These are phyloP conservation scores for Peromyscus leucopus DNA, from an alignment of 2,113 vertebrate species.

Conservation along the genomic window DNA sequence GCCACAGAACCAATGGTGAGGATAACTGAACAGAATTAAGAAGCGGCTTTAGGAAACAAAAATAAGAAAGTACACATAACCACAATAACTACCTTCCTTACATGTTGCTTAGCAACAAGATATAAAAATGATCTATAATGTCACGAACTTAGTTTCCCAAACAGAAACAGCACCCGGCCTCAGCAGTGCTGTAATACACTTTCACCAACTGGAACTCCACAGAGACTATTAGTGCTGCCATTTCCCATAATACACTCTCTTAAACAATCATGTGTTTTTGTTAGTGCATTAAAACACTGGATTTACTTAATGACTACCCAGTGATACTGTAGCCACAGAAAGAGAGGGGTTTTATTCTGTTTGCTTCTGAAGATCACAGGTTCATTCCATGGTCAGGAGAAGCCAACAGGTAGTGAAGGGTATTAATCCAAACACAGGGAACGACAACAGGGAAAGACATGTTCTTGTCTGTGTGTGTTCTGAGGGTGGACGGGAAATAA, in stretches of 20 bases:
- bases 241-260: constrained; percentile 88
- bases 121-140: constrained; percentile 89
- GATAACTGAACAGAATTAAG: constrained; percentile 89
- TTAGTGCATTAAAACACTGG: constrained; percentile 86
- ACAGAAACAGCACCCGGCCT: constrained; percentile 87
- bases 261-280: constrained; percentile 90
- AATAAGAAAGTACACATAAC: constrained; percentile 85
- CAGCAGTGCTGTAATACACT: constrained; percentile 84
- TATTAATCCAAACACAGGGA: neutral
- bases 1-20: constrained; percentile 84
- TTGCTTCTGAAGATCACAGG: constrained; percentile 79
- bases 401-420: neutral
- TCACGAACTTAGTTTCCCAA: constrained; percentile 87
- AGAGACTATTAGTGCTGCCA: constrained; percentile 86
- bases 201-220: constrained; percentile 85
- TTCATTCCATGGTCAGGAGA: constrained; percentile 72
- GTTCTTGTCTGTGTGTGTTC: neutral
- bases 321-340: constrained; percentile 78
- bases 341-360: constrained; percentile 70
- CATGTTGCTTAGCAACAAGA: constrained; percentile 89
- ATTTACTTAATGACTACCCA: constrained; percentile 86
- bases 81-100: constrained; percentile 86
- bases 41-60: constrained; percentile 74
- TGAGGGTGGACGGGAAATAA: neutral
- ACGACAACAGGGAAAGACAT: neutral